Base-by-base conservation (phyloP, 2,113 vertebrate genomes). In the Misgurnus anguillicaudatus region DNA sequence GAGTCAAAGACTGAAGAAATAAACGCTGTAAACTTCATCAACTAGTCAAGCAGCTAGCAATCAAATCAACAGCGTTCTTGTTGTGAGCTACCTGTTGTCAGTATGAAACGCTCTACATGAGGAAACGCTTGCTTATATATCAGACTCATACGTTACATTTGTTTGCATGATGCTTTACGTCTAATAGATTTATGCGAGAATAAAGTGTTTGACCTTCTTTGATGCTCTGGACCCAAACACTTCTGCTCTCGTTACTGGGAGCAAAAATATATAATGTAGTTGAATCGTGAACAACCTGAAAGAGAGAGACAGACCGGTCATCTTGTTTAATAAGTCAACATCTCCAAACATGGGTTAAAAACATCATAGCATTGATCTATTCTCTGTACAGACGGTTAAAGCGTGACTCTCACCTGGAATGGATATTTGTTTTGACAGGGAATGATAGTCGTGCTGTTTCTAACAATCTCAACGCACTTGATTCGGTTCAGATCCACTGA, bases 361-460 rank as follows among this genome's bases (percentile, higher is more conserved):
- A 24, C 13, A 6, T 51, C 1, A 64, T 11, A 74, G 61, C 21
- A 4, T 6, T 19, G 16, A 17, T 17, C 7, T 0, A 11, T 13
- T 51, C 2, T 4, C 10, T 4, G 4, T 51, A 13, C 10, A 51
- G 47, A 13, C 47, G 9, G 9, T 11, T 51, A 11, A 70, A 10
- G 11, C 17, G 9, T 60, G 47, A 21, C 31, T 45, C 24, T 75
- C 92, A 98, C 97, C 95, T 99, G 97, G 87, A 99, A 99, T 0
- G 97, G 95, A 48, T 95, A 99, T 87, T 99, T 98, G 88, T 98
- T 96, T 85, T 95, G 93, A 87, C 97, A 99, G 68, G 97, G 96
- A 85, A 96, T 94, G 83, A 90, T 36, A 17, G 74, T 82, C 1
- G 91, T 90, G 69, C 92, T 93, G n/a, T 88, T 95, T 89, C 91